A percentile compares a stretch with the other conserved stretches of the same genome.
phyloP scores from a whole-genome alignment of 2,113 vertebrate genomes.

The Eclectus roratus region DNA sequence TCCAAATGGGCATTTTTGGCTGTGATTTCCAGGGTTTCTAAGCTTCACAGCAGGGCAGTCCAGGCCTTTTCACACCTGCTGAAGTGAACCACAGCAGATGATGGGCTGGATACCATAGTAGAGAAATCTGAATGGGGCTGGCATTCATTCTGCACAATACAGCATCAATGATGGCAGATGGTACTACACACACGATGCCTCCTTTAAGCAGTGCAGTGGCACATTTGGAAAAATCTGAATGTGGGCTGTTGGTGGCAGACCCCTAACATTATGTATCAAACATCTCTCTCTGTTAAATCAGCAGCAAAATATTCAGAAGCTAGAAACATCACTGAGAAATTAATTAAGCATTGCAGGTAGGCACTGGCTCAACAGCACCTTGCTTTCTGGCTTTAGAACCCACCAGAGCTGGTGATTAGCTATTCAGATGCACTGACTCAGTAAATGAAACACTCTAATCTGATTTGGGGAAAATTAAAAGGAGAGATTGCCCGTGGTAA shows the following conservation, averaged over 20 bases:
- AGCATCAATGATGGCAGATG: constrained; percentile 52
- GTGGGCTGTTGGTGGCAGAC: constrained; percentile 20
- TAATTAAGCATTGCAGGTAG: constrained; percentile 40
- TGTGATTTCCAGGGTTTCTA: constrained; percentile 2
- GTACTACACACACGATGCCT: background rate
- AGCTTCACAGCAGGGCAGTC: constrained; percentile 51
- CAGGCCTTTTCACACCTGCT: constrained; percentile 66
- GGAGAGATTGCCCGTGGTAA: background rate
- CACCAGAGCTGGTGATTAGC: background rate
- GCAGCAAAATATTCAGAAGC: background rate
- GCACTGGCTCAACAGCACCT: background rate
- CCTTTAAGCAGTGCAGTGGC: background rate
- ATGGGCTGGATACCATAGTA: constrained; percentile 41
- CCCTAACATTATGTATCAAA: background rate
- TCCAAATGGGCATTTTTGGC: constrained; percentile 65
- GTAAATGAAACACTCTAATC: background rate
- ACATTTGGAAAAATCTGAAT: constrained; percentile 41
- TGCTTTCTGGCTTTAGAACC: background rate
- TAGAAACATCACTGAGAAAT: constrained; percentile 34
- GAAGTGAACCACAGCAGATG: constrained; percentile 53
- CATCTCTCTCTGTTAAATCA: background rate
- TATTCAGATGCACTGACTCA: background rate
- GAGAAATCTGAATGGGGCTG: constrained; percentile 36
- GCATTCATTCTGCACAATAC: constrained; percentile 11
- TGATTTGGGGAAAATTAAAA: background rate